Conservation (phyloP, 2,797 vertebrate species). For the Rousettus madagascariensis region DNA sequence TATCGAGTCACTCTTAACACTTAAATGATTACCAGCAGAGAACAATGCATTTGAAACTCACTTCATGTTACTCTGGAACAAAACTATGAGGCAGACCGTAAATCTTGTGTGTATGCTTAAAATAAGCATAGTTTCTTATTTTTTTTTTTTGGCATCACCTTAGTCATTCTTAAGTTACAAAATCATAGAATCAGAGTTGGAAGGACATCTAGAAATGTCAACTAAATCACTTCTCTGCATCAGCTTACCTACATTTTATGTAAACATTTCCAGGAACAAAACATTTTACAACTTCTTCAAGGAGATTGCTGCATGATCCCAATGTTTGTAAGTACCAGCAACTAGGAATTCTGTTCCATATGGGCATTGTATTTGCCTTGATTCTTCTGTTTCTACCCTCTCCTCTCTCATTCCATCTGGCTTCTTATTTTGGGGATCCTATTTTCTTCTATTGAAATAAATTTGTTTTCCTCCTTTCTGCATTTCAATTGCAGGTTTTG, state of each 20-base stretch:
- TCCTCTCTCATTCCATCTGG: background rate
- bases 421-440: background rate
- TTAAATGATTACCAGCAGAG: conserved; percentile 43
- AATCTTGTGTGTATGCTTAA: conserved; percentile 28
- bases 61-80: background rate
- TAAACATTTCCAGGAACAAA: conserved; percentile 69
- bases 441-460: conserved; percentile 18
- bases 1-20: background rate
- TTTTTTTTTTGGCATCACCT: conserved; percentile 47
- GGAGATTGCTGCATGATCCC: conserved; percentile 28
- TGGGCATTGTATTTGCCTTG: background rate
- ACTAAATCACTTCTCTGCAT: conserved; percentile 46
- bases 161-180: conserved; percentile 54
- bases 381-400: background rate
- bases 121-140: conserved; percentile 1
- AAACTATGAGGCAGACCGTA: conserved; percentile 23
- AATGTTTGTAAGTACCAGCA: background rate
- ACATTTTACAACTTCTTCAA: conserved; percentile 37
- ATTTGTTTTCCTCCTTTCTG: background rate
- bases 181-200: conserved; percentile 52
- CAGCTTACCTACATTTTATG: conserved; percentile 13
- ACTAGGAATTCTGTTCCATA: background rate
- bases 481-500: background rate
- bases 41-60: conserved; percentile 16
- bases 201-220: conserved; percentile 49